These are phyloP conservation scores for Pachypeltis micranthus DNA, from an alignment of 1,140 invertebrate genomes.

Conservation along the genomic window DNA sequence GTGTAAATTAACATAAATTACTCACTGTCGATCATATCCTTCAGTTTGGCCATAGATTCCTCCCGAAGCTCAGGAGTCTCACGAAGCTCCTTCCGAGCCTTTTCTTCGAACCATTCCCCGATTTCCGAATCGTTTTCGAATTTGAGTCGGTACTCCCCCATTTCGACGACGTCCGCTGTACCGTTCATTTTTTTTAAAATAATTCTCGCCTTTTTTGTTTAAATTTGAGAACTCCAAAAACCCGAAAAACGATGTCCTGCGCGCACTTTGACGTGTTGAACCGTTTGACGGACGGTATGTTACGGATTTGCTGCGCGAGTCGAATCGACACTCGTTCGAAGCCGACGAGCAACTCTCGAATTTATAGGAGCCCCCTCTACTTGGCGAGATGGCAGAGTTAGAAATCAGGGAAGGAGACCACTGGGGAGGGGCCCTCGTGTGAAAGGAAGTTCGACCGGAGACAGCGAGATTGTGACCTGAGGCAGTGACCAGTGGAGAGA, in stretches of 20 bases:
- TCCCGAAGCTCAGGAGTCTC: slow-evolving; percentile 51
- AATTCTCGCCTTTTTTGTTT: too few species aligned
- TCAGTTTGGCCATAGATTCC: slow-evolving; percentile 45
- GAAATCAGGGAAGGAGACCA: neutral
- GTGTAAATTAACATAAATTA: too few species aligned
- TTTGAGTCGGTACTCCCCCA: slow-evolving; percentile 51
- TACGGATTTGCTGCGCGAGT: too few species aligned
- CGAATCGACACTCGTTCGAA: neutral
- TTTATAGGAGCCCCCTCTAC: too few species aligned
- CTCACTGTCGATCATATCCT: slow-evolving; percentile 52
- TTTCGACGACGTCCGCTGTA: neutral
- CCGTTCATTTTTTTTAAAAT: slow-evolving; percentile 30
- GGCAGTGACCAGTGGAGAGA: too few species aligned
- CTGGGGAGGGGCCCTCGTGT: too few species aligned
- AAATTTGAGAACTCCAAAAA: too few species aligned
- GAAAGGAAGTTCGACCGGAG: too few species aligned
- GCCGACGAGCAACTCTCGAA: neutral
- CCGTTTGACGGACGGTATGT: too few species aligned
- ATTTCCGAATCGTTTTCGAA: slow-evolving; percentile 50
- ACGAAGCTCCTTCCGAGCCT: slow-evolving; percentile 55
- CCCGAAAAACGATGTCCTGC: too few species aligned
- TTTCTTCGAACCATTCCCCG: slow-evolving; percentile 44
- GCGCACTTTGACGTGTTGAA: too few species aligned
- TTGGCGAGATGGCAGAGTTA: neutral
- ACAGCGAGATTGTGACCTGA: too few species aligned